Conservation (phyloP, 2,797 vertebrate genomes). For the Rhinogobio ventralis region DNA sequence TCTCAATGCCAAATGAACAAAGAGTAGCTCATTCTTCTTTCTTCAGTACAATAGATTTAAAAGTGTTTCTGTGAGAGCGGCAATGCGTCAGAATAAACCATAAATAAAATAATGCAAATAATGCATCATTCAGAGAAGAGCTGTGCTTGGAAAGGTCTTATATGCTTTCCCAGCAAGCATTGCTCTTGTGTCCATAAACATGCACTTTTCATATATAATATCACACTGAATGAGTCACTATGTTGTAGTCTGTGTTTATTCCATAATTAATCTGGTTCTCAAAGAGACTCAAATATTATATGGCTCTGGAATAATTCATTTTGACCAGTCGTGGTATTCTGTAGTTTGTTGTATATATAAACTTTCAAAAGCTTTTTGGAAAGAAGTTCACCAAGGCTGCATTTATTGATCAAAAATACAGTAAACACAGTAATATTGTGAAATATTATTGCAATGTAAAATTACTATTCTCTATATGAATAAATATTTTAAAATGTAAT, state of each 20-base stretch:
- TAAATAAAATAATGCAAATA: slow-evolving; percentile 55
- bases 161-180: slow-evolving; percentile 16
- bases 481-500: background rate
- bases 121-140: slow-evolving; percentile 36
- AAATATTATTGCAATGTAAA: background rate
- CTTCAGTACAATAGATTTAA: slow-evolving; percentile 18
- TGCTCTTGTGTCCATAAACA: slow-evolving; percentile 33
- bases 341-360: background rate
- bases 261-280: background rate
- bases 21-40: slow-evolving; percentile 16
- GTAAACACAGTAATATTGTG: background rate
- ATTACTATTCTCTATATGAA: background rate
- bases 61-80: slow-evolving; percentile 27
- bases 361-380: background rate
- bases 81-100: slow-evolving; percentile 42
- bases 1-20: slow-evolving; percentile 18
- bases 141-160: slow-evolving; percentile 16
- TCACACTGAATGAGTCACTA: background rate
- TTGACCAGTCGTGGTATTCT: background rate
- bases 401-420: background rate
- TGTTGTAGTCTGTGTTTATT: background rate
- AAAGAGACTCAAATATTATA: background rate
- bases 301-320: background rate
- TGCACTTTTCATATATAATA: slow-evolving; percentile 4
- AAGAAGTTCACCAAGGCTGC: background rate